Evolutionary conservation across 2,113 vertebrate genomes (phyloP), one percentile per base, ranked within the genome.

Genomic region (Centrocercus urophasianus): DNA sequence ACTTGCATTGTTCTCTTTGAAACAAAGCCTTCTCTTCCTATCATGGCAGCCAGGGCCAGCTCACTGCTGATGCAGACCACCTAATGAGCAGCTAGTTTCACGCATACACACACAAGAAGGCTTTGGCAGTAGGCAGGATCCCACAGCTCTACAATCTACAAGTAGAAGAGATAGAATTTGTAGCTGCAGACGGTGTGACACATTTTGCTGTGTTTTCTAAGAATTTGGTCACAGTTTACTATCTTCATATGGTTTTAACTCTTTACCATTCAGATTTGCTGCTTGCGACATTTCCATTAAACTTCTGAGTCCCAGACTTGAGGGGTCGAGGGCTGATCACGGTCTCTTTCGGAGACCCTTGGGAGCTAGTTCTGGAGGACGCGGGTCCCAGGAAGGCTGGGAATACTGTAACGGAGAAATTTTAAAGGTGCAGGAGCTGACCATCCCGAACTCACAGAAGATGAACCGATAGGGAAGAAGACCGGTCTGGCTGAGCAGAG

Each of bases 81-180:
- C 85, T 81, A 98, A 90, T 98, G 99, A 89, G 98, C 99, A 34
- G 97, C 98, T 82, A 98, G 98, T 83, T 99, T 99, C 91, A 95
- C 97, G 28, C 98, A 98, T 60, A 98, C 98, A 50, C 97, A 99
- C 86, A 99, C 86, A 98, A 99, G 93, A 98, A 98, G 94, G 93
- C 97, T 71, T 83, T 99, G 95, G 97, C 98, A 76, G 97, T 43
- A 86, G 97, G 97, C 93, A 97, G 93, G 18, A 93, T 96, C 24
- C 96, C 98, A 34, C 97, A 98, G 65, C 94, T 97, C 74, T 85
- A 97, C 38, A 72, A 97, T 69, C 89, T 99, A 98, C 99, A 98
- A 98, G 98, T 95, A 92, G 24, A 81, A 87, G 19, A 74, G 86
- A 28, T 47, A 63, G 2, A 17, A 28, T 85, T 69, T 88, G 79